Evolutionary conservation across 1,140 invertebrate species (phyloP), one percentile per base, ranked within the genome.

Genomic region (Musca domestica): DNA sequence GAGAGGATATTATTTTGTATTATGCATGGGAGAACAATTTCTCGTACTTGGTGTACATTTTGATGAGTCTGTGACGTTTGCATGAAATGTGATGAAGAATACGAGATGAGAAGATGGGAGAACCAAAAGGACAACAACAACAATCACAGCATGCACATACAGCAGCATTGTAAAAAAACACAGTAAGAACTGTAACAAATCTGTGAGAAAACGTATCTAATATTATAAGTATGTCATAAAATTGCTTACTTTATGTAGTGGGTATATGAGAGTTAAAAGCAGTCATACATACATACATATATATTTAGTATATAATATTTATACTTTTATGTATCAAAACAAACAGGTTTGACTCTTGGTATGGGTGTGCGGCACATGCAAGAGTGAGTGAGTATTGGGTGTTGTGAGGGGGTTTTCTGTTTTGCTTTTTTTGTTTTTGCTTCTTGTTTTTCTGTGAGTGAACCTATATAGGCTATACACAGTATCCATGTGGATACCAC

Each of bases 401-500:
- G 34, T 41, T 41, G 34, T 41, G 34, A n/a, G n/a, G 10, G 34
- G 34, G 34, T 41, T 41, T 41, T 41, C 10, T 41, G 34, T 41
- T 41, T 5, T 41, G 34, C 20, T 51, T 10, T 51, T 51, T 20
- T 51, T 51, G 19, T 22, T 51, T 51, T 4, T 20, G 19, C 47
- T n/a, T 48, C 17, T 48, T 48, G 47, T 48, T 3, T 15, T 51
- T 51, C 34, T 19, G 20, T 19, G 52, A 56, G 17, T 17, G n/a
- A 14, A 23, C 27, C 2, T 2, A 58, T 34, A 34, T 34, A 58
- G 25, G 52, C 25, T 17, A 61, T 61, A 34, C 17, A 61, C 54
- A 54, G 68, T 69, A 66, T 66, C 68, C 63, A 69, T 66, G 68
- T 66, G 68, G 64, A 69, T 69, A 66, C 68, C 68, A 64, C 75